phyloP scores from a whole-genome alignment of 2,888 invertebrate genomes.

The Vanessa cardui region DNA sequence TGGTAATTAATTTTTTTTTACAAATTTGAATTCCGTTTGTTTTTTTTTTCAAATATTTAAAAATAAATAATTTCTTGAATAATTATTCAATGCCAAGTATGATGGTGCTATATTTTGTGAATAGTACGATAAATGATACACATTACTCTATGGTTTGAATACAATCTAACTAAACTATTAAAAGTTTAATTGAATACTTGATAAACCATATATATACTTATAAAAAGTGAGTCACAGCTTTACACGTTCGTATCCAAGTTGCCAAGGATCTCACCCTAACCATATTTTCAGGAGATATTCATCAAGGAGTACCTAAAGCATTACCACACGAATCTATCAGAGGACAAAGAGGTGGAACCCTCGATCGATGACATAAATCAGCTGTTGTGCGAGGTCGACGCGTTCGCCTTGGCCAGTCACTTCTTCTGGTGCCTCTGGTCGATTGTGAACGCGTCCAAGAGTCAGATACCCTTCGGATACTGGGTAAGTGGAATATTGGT shows the following conservation, averaged over 20 bases:
- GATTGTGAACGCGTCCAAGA: slow-evolving; percentile 92
- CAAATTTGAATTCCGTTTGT: no score
- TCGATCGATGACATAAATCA: slow-evolving; percentile 82
- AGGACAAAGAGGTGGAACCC: slow-evolving; percentile 54
- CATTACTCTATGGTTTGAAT: no score
- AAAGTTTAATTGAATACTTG: no score
- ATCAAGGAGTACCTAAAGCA: slow-evolving; percentile 75
- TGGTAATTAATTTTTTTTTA: no score
- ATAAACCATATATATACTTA: no score
- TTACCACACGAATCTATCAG: slow-evolving; percentile 49
- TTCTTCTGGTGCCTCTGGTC: slow-evolving; percentile 98
- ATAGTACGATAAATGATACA: no score
- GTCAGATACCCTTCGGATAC: slow-evolving; percentile 96
- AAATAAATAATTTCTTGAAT: no score
- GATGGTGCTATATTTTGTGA: no score
- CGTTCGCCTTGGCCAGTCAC: slow-evolving; percentile 94
- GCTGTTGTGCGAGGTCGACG: slow-evolving; percentile 89
- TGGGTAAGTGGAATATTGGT: slow-evolving; percentile 85
- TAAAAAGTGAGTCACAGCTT: no score
- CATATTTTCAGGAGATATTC: slow-evolving; percentile 81
- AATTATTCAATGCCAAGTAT: no score
- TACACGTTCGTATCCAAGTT: slow-evolving; percentile 15
- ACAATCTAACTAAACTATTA: no score
- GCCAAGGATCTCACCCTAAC: slow-evolving; percentile 3
- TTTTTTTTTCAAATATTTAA: no score